Evolutionary conservation across 2,797 vertebrate species (phyloP), one percentile per base, ranked within the genome.

Genomic region (Scolopax rusticola): DNA sequence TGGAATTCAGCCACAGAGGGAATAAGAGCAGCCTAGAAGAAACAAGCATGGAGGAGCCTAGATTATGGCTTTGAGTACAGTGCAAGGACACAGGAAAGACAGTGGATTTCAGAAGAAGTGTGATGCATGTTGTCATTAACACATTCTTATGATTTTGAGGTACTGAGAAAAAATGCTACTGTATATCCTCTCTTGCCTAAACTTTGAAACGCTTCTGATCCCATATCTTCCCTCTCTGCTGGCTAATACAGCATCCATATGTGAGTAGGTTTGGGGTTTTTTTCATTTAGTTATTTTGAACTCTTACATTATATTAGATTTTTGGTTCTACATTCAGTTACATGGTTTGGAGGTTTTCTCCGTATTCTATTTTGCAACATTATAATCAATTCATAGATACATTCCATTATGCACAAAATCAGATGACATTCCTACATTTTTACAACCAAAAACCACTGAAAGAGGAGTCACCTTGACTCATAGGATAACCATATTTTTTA

Each of bases 1-100:
- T 0, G 1, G 79, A 85, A 51, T 64, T 47, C 15, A 65, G 4
- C 33, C 27, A 33, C 1, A 2, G 32, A 64, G 47, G 50, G 27
- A 82, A 33, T 24, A 70, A 67, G 51, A 76, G 74, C 50, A 75
- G n/a, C 38, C 53, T 36, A 64, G 45, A 64, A 47, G 47, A 68
- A 40, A n/a, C 53, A 61, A 6, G 13, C 24, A 7, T 3, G 4
- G 27, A 85, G 15, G 53, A 83, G 16, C 27, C 13, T 40, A 7
- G 19, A 59, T 71, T 54, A 16, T 30, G 20, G 36, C 48, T 83
- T 64, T 50, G 45, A 38, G 19, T 54, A 54, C 0, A 0, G 13
- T 38, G 18, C 4, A 3, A 71, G 56, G 47, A 47, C 64, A 68
- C 3, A 24, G 45, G 43, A 87, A 92, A 87, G 45, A 20, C 21